Evolutionary conservation across 2,113 vertebrate species (phyloP), one percentile per base, ranked within the genome.

Genomic region (Heterocephalus glaber): DNA sequence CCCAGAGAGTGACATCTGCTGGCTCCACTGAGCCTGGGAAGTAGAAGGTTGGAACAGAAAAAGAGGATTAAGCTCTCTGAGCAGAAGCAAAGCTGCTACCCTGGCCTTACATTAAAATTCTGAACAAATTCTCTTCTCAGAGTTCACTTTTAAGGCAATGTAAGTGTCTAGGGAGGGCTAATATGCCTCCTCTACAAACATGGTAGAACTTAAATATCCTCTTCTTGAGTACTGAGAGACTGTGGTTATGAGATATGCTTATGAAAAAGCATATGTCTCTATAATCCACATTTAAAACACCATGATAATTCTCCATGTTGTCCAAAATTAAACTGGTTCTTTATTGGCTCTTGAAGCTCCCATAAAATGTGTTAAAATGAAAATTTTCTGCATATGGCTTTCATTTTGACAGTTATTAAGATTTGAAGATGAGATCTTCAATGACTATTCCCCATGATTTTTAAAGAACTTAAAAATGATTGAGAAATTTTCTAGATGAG

Each of bases 391-490:
- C 61, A 61, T 11, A 6, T 87, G 47, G 26, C 35, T 81, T 95
- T 89, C 58, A 92, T 63, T 86, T 60, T 86, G 30, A 87, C 22
- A 77, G 41, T 49, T 84, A 44, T 22, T 58, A 82, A 93, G 87
- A 56, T 60, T 8, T 22, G 58, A 80, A 94, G 68, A 86, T 89
- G 74, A 93, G 82, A 58, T 65, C 58, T 22, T 81, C 44, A 49
- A 26, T 65, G 56, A 72, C 6, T 92, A 86, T 89, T 60, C 41
- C 63, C 68, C 85, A 41, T 61, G 76, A 68, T 17, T 74, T 96
- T 38, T 89, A 65, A 86, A 76, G 17, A 94, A 44, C 5, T 83
- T 84, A 33, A 92, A 93, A 92, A 93, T 93, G 88, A 80, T 65
- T 94, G 38, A 33, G n/a, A 81, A 60, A 61, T 80, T 83, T 68